A percentile compares a stretch with the other conserved stretches of the same genome.
Evolutionary conservation across 2,888 invertebrate species (phyloP).

Genomic region (Drosophila fungiperda): DNA sequence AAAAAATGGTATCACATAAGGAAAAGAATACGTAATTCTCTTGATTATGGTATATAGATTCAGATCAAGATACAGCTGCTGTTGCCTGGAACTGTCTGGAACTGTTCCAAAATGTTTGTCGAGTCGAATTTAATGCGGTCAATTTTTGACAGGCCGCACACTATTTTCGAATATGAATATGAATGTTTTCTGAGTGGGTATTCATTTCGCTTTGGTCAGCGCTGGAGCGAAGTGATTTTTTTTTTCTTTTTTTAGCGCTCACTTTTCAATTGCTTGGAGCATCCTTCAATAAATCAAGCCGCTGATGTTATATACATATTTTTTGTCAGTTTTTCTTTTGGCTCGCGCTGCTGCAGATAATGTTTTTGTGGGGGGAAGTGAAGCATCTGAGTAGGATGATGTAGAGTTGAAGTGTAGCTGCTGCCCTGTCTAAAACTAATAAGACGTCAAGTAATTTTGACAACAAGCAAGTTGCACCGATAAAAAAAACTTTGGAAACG

Average conservation of each 20-base stretch:
- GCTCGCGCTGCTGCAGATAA: constrained; percentile 9
- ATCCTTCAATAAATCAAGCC: constrained; percentile 67
- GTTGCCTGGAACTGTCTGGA: constrained; percentile 56
- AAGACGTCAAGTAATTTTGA: constrained; percentile 80
- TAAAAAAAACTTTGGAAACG: constrained; percentile 39
- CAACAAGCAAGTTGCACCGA: constrained; percentile 62
- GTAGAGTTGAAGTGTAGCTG: constrained; percentile 47
- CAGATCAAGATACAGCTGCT: constrained; percentile 37
- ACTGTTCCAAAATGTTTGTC: constrained; percentile 68
- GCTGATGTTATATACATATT: constrained; percentile 63
- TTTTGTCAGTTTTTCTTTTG: constrained; percentile 38
- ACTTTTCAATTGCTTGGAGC: constrained; percentile 57
- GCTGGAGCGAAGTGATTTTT: constrained; percentile 23
- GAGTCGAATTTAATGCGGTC: constrained; percentile 78
- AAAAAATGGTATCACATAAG: constrained; percentile 26
- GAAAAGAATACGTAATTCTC: constrained; percentile 46
- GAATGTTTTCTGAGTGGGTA: constrained; percentile 54
- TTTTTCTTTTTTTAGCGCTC: constrained; percentile 72
- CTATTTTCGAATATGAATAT: constrained; percentile 71
- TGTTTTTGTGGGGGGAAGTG: constrained; percentile 10
- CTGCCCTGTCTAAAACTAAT: constrained; percentile 66
- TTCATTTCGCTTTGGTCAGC: constrained; percentile 70
- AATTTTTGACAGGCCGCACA: constrained; percentile 75
- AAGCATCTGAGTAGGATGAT: constrained; percentile 14
- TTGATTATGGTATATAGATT: constrained; percentile 24